Conservation (phyloP, 2,797 vertebrate genomes). For the Chelmon rostratus region DNA sequence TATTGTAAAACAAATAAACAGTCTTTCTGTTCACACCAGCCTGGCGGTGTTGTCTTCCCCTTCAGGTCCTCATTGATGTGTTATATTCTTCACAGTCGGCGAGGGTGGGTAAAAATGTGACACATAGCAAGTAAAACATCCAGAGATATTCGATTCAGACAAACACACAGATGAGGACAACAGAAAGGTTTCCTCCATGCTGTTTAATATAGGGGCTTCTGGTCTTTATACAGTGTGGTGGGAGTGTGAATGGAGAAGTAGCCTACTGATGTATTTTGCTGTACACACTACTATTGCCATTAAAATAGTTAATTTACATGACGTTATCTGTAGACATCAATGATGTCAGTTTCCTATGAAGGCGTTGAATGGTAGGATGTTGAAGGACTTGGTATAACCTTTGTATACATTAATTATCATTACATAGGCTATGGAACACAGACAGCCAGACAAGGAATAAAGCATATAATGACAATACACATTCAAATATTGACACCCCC, state of each 20-base stretch:
- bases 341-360: slow-evolving; percentile 57
- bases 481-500: slow-evolving; percentile 54
- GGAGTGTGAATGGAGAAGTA: slow-evolving; percentile 64
- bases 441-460: slow-evolving; percentile 52
- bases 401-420: slow-evolving; percentile 48
- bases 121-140: background rate
- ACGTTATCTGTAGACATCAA: slow-evolving; percentile 60
- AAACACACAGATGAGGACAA: slow-evolving; percentile 41
- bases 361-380: slow-evolving; percentile 49
- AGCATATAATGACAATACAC: slow-evolving; percentile 60
- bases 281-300: slow-evolving; percentile 79
- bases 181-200: slow-evolving; percentile 77
- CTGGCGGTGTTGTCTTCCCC: background rate
- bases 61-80: background rate
- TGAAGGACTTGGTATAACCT: slow-evolving; percentile 51
- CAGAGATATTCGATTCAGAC: slow-evolving; percentile 15
- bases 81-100: background rate
- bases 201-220: slow-evolving; percentile 83
- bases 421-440: slow-evolving; percentile 52
- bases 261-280: slow-evolving; percentile 59
- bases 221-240: slow-evolving; percentile 74
- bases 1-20: slow-evolving; percentile 86
- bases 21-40: slow-evolving; percentile 75
- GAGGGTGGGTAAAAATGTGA: background rate
- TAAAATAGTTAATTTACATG: slow-evolving; percentile 77